phyloP scores from a whole-genome alignment of 2,797 vertebrate species.

The Oreochromis grahami region DNA sequence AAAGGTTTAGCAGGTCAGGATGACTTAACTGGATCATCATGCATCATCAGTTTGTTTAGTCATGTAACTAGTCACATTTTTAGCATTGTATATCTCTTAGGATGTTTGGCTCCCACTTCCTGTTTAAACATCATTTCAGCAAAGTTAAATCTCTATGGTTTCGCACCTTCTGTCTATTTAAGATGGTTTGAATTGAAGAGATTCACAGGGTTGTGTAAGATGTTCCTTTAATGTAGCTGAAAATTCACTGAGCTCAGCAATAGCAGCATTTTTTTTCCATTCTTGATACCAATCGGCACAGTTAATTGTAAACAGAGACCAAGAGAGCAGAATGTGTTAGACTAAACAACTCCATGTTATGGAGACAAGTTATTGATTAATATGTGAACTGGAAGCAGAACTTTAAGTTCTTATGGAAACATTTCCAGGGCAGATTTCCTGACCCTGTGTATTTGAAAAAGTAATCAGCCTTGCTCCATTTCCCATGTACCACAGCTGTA shows the following conservation, averaged over 20 bases:
- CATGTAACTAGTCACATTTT: not conserved
- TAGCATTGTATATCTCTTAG: not conserved
- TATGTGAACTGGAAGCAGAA: not conserved
- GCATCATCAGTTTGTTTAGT: not conserved
- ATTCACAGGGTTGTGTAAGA: not conserved
- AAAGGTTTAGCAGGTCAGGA: not conserved
- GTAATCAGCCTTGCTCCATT: not conserved
- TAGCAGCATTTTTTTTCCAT: accelerated
- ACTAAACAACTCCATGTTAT: not conserved
- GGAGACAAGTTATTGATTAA: not conserved
- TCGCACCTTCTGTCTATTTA: not conserved
- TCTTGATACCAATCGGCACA: not conserved
- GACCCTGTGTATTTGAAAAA: not conserved
- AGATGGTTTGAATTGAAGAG: not conserved
- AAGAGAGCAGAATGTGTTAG: not conserved
- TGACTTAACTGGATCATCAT: not conserved
- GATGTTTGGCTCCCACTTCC: accelerated
- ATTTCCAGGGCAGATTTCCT: not conserved
- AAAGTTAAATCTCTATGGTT: not conserved
- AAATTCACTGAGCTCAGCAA: not conserved
- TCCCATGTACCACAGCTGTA: not conserved
- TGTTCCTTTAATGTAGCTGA: not conserved
- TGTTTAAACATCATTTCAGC: not conserved
- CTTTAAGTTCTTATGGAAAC: not conserved
- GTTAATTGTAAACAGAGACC: not conserved